Evolutionary conservation across 2,113 vertebrate species (phyloP).

Genomic region (Heloderma charlesbogerti): DNA sequence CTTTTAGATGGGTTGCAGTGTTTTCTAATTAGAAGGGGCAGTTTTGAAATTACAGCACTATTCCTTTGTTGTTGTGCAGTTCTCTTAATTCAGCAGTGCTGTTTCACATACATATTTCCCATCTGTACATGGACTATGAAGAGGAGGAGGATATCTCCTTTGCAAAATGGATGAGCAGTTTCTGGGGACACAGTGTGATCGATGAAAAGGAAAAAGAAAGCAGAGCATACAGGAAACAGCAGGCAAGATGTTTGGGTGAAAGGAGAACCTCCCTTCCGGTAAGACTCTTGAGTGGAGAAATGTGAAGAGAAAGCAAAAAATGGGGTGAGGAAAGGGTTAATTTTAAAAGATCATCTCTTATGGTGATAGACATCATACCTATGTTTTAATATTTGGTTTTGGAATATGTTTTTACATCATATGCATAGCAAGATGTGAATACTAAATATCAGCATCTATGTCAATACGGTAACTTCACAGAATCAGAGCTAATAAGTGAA

Average conservation of each 20-base stretch:
- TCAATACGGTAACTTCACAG: neutral
- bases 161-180: conserved; percentile 99
- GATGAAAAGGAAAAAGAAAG: conserved; percentile 77
- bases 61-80: conserved; percentile 42
- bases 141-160: conserved; percentile 93
- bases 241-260: conserved; percentile 62
- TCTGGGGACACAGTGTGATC: conserved; percentile 89
- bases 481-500: neutral
- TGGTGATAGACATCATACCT: neutral
- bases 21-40: conserved; percentile 48
- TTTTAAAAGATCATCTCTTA: accelerated
- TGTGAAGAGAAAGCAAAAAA: neutral
- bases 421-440: conserved; percentile 4
- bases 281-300: conserved; percentile 59
- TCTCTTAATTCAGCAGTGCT: conserved; percentile 37
- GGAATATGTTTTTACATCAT: neutral
- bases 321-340: neutral
- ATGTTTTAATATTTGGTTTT: neutral
- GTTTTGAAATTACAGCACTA: conserved; percentile 36
- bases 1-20: conserved; percentile 22
- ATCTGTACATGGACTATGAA: conserved; percentile 87
- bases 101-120: conserved; percentile 55
- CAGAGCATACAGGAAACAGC: conserved; percentile 78
- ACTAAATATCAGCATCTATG: neutral
- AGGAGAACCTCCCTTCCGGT: conserved; percentile 92